Percentiles rank a stretch among this genome's conserved stretches.
These are phyloP conservation scores for Holacanthella duospinosa DNA, from an alignment of 2,888 invertebrate genomes.

Conservation along the genomic window DNA sequence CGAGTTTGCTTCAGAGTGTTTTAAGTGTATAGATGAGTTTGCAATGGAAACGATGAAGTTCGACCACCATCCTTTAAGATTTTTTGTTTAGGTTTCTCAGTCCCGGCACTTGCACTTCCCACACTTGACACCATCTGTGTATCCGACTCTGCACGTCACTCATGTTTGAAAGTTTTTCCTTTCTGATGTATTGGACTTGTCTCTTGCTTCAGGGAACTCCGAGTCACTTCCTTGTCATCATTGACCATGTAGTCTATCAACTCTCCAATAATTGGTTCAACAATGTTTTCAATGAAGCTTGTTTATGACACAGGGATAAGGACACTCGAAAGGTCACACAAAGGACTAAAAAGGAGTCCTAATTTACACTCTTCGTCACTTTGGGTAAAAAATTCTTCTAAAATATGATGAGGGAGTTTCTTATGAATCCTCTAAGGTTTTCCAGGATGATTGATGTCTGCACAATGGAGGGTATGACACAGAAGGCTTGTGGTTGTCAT, in stretches of 20 bases:
- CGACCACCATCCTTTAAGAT: conserved; percentile 18
- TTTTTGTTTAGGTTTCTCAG: not conserved
- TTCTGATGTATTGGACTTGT: conserved; percentile 8
- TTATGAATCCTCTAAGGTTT: conserved; percentile 60
- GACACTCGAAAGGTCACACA: conserved; percentile 88
- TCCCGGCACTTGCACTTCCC: conserved; percentile 8
- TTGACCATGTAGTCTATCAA: conserved; percentile 67
- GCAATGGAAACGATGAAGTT: conserved; percentile 36
- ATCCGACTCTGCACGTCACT: conserved; percentile 35
- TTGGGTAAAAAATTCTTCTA: conserved; percentile 87
- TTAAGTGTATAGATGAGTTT: too few species aligned
- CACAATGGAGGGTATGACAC: conserved; percentile 82
- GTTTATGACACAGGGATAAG: conserved; percentile 90
- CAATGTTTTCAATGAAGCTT: conserved; percentile 94
- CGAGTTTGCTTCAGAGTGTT: too few species aligned
- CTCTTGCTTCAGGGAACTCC: not conserved
- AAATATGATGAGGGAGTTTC: conserved; percentile 63
- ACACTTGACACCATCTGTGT: conserved; percentile 29
- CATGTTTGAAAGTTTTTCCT: conserved; percentile 19
- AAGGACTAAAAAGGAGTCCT: conserved; percentile 82
- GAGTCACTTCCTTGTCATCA: conserved; percentile 23
- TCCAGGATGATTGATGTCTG: conserved; percentile 90
- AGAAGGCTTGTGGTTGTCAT: conserved; percentile 62
- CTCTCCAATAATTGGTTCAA: conserved; percentile 87
- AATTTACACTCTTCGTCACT: conserved; percentile 86